A percentile compares a stretch with the other conserved stretches of the same genome.
phyloP scores from a whole-genome alignment of 35 echinoderm and acorn worm genomes.

The Antedon bifida region DNA sequence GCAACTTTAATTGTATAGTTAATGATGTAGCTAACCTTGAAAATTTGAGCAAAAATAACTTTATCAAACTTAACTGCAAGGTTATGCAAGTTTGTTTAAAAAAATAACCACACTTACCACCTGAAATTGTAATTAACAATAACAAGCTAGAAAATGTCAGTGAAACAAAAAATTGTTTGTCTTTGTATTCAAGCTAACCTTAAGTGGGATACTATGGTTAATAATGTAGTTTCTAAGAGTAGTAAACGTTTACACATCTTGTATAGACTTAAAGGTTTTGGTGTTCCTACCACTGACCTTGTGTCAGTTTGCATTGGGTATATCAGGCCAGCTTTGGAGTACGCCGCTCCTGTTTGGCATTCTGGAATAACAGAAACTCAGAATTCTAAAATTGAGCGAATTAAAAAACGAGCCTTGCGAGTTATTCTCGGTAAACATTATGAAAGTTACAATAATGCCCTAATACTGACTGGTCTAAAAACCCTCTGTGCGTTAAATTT shows the following conservation, averaged over 20 bases:
- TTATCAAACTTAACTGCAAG: too few relatives aligned
- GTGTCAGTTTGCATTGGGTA: too few relatives aligned
- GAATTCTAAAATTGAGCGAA: constrained; percentile 14
- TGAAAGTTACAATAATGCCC: not conserved
- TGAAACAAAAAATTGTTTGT: constrained; percentile 5
- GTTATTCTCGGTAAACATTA: constrained; percentile 18
- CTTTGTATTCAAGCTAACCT: constrained; percentile 12
- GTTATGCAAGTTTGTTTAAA: too few relatives aligned
- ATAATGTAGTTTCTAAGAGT: constrained; percentile 6
- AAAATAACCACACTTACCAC: too few relatives aligned
- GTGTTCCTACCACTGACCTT: too few relatives aligned
- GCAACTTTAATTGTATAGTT: too few relatives aligned
- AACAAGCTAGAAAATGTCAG: not conserved
- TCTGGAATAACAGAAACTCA: constrained; percentile 11
- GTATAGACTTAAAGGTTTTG: constrained; percentile 17
- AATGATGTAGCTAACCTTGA: too few relatives aligned
- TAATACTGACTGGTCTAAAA: not conserved
- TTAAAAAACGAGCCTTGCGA: constrained; percentile 25
- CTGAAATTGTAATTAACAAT: not conserved
- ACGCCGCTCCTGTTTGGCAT: constrained; percentile 24
- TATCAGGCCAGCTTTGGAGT: constrained; percentile 25
- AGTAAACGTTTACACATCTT: constrained; percentile 27
- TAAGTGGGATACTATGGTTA: constrained; percentile 23
- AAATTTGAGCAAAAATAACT: too few relatives aligned
- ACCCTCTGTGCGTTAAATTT: too few relatives aligned